A percentile compares a stretch with the other conserved stretches of the same genome.
These are phyloP conservation scores for Cinclus mexicanus DNA, from an alignment of 2,113 vertebrate species.

Conservation along the genomic window DNA sequence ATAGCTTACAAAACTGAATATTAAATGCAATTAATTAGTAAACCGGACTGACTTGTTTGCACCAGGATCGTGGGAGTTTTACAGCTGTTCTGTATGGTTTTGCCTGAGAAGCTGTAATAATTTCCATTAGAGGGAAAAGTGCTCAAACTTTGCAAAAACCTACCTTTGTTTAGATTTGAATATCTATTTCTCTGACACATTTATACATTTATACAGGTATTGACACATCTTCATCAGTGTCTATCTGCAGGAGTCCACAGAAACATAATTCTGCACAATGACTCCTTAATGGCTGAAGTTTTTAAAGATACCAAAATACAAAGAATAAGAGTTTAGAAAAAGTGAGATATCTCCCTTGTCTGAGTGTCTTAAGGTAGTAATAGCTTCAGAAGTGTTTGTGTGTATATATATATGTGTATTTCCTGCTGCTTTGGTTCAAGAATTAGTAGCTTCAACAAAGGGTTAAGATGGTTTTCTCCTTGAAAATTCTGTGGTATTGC, in stretches of 20 bases:
- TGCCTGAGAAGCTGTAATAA: not conserved
- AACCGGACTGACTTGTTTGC: constrained; percentile 1
- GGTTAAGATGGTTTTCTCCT: not conserved
- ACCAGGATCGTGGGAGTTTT: not conserved
- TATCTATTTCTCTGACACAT: not conserved
- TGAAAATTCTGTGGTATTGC: not conserved
- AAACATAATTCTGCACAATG: not conserved
- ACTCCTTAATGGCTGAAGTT: not conserved
- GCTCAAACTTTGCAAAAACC: not conserved
- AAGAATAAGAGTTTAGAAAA: not conserved
- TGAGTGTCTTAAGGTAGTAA: not conserved
- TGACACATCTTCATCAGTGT: not conserved
- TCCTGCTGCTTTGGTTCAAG: not conserved
- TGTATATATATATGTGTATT: not conserved
- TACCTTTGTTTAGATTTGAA: not conserved
- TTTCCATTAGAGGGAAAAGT: not conserved
- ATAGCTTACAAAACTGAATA: constrained; percentile 25
- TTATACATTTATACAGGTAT: not conserved
- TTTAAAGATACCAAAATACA: not conserved
- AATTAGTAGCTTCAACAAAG: not conserved
- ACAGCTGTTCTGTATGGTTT: not conserved
- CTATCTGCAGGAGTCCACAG: not conserved
- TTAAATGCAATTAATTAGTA: constrained; percentile 32
- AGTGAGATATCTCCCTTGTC: not conserved
- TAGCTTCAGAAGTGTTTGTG: not conserved